Percentiles rank a stretch among this genome's conserved stretches.
Evolutionary conservation across 2,797 vertebrate genomes (phyloP).

Genomic region (Neosilurus mollespiculum): DNA sequence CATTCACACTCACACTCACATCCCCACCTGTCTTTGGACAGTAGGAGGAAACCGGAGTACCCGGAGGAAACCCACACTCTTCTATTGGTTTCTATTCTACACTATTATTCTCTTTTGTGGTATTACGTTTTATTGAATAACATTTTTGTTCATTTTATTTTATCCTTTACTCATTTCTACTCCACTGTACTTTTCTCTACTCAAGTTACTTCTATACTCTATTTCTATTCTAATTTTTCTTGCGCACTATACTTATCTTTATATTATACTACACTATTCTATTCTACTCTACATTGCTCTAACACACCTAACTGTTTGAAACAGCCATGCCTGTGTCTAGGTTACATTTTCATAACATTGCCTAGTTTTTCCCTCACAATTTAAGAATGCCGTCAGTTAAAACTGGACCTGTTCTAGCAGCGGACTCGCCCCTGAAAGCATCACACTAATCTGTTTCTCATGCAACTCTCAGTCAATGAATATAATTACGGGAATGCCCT

Average conservation of each 20-base stretch:
- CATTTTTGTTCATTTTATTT: not conserved
- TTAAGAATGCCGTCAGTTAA: too few relatives aligned
- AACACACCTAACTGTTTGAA: too few relatives aligned
- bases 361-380: too few relatives aligned
- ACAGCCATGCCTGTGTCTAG: not conserved
- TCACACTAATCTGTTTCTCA: not conserved
- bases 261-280: too few relatives aligned
- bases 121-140: too few relatives aligned
- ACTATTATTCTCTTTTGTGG: not conserved
- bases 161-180: too few relatives aligned
- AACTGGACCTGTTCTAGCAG: not conserved
- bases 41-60: too few relatives aligned
- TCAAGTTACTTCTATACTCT: not conserved
- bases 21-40: too few relatives aligned
- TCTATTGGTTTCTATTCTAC: too few relatives aligned
- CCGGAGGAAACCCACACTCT: too few relatives aligned
- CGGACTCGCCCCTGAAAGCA: not conserved
- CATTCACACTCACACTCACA: too few relatives aligned
- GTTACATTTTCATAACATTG: not conserved
- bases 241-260: too few relatives aligned
- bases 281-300: not conserved
- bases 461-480: not conserved
- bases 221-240: not conserved
- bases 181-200: not conserved
- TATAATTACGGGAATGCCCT: not conserved